Conservation (phyloP, 1,140 invertebrate genomes). For the Gonioctena quinquepunctata region DNA sequence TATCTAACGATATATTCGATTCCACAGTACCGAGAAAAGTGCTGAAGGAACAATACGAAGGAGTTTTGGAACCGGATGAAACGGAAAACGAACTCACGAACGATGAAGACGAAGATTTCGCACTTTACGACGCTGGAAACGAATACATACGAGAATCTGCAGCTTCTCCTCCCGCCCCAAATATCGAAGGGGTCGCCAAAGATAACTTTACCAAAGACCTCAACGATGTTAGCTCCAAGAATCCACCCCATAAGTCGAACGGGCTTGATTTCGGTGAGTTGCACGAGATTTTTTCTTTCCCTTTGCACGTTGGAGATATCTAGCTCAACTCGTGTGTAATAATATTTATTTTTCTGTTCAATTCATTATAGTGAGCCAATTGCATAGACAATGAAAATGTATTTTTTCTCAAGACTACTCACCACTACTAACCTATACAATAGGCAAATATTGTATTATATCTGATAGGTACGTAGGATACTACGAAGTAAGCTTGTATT, state of each 20-base stretch:
- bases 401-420: too few species aligned
- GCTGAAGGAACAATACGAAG: slow-evolving; percentile 77
- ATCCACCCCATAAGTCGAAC: slow-evolving; percentile 30
- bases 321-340: neutral
- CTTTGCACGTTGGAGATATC: neutral
- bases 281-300: neutral
- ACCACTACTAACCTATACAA: too few species aligned
- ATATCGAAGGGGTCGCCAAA: slow-evolving; percentile 31
- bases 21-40: slow-evolving; percentile 78
- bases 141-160: slow-evolving; percentile 53
- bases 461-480: too few species aligned
- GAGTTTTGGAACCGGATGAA: slow-evolving; percentile 73
- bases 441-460: too few species aligned
- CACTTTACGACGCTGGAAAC: slow-evolving; percentile 57
- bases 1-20: neutral
- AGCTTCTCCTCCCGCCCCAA: slow-evolving; percentile 47
- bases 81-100: slow-evolving; percentile 54
- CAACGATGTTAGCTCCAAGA: slow-evolving; percentile 26
- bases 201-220: slow-evolving; percentile 43
- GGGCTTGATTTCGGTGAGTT: slow-evolving; percentile 43
- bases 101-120: slow-evolving; percentile 54
- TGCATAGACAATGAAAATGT: too few species aligned
- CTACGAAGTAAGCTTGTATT: too few species aligned
- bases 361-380: too few species aligned
- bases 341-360: too few species aligned